Conservation (phyloP, 23 tunicate genomes). For the Botrylloides violaceus region DNA sequence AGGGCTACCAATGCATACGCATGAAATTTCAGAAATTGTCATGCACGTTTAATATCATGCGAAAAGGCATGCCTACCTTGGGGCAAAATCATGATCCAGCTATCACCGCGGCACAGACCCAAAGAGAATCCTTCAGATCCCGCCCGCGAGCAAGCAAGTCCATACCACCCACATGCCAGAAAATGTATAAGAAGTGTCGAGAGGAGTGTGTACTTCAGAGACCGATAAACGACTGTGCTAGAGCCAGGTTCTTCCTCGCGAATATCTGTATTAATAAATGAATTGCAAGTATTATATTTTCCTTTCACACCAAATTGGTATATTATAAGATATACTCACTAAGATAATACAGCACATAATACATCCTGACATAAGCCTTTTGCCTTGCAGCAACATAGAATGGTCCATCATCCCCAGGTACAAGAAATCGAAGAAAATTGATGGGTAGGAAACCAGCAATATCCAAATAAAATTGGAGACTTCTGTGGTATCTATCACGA, state of each 20-base stretch:
- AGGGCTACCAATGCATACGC: no score
- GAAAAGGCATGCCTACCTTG: constrained; percentile 26
- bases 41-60: no score
- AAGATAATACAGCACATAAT: constrained; percentile 64
- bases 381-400: constrained; percentile 48
- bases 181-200: constrained; percentile 51
- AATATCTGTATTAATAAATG: no score
- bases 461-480: constrained; percentile 56
- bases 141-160: constrained; percentile 50
- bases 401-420: constrained; percentile 28
- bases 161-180: constrained; percentile 82
- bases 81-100: constrained; percentile 74
- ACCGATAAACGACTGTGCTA: constrained; percentile 59
- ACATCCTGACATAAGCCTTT: constrained; percentile 47
- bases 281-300: no score
- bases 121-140: constrained; percentile 41
- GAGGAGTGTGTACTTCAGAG: constrained; percentile 44
- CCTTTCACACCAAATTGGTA: no score
- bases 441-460: constrained; percentile 47
- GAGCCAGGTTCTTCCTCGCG: constrained; percentile 73
- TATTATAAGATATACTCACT: constrained; percentile 30
- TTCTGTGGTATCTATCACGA: constrained; percentile 57
- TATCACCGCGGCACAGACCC: constrained; percentile 37
- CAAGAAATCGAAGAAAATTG: constrained; percentile 22
- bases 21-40: no score